phyloP scores from a whole-genome alignment of 2,888 invertebrate species.

The Noctua janthe region DNA sequence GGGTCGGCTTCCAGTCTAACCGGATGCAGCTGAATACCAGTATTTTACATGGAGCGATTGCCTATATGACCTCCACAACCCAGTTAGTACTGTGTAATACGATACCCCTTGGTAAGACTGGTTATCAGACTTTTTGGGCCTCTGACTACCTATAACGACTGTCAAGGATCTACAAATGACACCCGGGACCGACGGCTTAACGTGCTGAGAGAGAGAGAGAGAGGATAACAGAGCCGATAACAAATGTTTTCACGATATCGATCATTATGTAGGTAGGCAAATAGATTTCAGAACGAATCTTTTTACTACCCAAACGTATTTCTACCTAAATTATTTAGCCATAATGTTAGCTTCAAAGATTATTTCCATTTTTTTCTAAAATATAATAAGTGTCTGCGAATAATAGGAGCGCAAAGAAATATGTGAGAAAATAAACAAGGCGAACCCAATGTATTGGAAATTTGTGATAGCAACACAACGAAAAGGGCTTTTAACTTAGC shows the following conservation, averaged over 20 bases:
- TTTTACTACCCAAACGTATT: neutral
- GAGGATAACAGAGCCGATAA: constrained; percentile 4
- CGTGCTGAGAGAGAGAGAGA: too few species aligned
- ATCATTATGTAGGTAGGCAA: constrained; percentile 13
- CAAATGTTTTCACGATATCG: constrained; percentile 31
- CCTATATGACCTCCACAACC: too few species aligned
- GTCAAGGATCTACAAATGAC: too few species aligned
- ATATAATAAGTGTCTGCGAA: constrained; percentile 32
- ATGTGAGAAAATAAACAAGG: constrained; percentile 46
- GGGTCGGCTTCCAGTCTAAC: too few species aligned
- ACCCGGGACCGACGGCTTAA: too few species aligned
- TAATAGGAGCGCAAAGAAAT: constrained; percentile 44
- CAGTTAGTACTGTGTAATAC: too few species aligned
- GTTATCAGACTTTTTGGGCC: too few species aligned
- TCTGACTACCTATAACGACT: too few species aligned
- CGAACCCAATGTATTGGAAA: constrained; percentile 58
- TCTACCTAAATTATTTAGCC: constrained; percentile 5
- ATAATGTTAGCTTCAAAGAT: constrained; percentile 6
- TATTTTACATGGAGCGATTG: too few species aligned
- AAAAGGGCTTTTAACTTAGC: constrained; percentile 3
- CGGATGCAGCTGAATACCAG: too few species aligned
- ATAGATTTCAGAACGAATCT: constrained; percentile 14
- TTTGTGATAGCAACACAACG: constrained; percentile 39
- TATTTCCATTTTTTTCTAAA: constrained; percentile 25
- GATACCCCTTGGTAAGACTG: too few species aligned